Evolutionary conservation across 2,888 invertebrate genomes (phyloP), one percentile per base, ranked within the genome.

Genomic region (Protodeltote pygarga): DNA sequence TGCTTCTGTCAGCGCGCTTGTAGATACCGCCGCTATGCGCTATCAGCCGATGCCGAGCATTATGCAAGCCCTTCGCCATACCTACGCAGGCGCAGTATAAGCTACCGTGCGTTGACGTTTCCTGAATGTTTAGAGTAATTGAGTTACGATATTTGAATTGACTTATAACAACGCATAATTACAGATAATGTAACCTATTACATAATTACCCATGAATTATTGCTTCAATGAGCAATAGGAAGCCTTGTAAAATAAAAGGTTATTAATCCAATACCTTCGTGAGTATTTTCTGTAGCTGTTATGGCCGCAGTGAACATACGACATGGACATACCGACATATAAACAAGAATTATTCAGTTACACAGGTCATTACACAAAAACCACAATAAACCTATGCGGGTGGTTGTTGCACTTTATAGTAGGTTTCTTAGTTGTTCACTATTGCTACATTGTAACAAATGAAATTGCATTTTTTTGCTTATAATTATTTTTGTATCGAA

Each of bases 61-160:
- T 86, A 83, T 82, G 85, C 81, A 82, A 86, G 71, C 73, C 70
- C 64, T 69, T 57, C 61, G 53, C 71, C 29, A 53, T 51, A 58
- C 57, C 54, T 29, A 19, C 45, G 41, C 41, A 62, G 66, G 17
- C 45, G 41, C 41, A 62, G 66, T 65, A 65, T 60, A 57, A 46
- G 71, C 75, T 73, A 75, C 77, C 70, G 75, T 73, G 65, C 72
- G 65, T 65, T 77, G 80, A 81, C 77, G 73, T 80, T 87, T 87
- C 85, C 86, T 84, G 77, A 76, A 78, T 77, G 77, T 73, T 77
- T 75, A 63, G 71, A 78, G 78, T 79, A 81, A 81, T 83, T 81
- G 79, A 82, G 71, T 80, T 75, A 75, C 71, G 72, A 79, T 76
- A 75, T 75, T 75, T 72, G 73, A 75, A 74, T 74, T 71, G 73